phyloP scores from a whole-genome alignment of 2,888 invertebrate species.

The Diachrysia chrysitis region DNA sequence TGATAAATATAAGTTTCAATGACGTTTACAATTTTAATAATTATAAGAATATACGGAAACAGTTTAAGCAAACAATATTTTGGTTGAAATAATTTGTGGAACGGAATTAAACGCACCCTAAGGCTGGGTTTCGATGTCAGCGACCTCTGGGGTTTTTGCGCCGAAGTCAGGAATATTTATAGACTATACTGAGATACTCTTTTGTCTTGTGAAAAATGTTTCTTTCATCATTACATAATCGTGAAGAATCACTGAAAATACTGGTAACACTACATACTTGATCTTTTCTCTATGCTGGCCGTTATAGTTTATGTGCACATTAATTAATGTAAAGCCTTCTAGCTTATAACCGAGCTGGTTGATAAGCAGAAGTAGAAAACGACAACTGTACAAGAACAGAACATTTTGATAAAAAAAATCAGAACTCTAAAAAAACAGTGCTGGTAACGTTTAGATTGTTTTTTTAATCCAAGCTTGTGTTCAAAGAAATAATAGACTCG shows the following conservation, averaged over 20 bases:
- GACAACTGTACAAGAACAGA: too few species aligned
- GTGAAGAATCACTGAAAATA: background rate
- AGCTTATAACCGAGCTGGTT: too few species aligned
- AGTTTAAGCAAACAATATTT: background rate
- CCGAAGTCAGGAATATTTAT: background rate
- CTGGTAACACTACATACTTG: too few species aligned
- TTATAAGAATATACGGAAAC: background rate
- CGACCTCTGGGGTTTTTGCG: background rate
- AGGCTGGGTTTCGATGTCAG: background rate
- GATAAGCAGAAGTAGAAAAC: too few species aligned
- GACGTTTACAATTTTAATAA: background rate
- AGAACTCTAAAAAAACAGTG: too few species aligned
- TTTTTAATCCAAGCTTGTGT: too few species aligned
- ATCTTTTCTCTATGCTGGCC: too few species aligned
- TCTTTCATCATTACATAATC: background rate
- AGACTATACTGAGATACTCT: background rate
- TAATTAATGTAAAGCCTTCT: too few species aligned
- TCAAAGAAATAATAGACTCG: too few species aligned
- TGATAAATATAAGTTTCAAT: background rate
- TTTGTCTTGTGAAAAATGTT: background rate
- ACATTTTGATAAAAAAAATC: too few species aligned
- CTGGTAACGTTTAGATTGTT: too few species aligned
- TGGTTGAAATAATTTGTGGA: conserved; percentile 1
- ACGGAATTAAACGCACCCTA: conserved; percentile 2
- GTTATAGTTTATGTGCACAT: too few species aligned